Base-by-base conservation (phyloP, 2,797 vertebrate species). In the Tympanoctomys barrerae region DNA sequence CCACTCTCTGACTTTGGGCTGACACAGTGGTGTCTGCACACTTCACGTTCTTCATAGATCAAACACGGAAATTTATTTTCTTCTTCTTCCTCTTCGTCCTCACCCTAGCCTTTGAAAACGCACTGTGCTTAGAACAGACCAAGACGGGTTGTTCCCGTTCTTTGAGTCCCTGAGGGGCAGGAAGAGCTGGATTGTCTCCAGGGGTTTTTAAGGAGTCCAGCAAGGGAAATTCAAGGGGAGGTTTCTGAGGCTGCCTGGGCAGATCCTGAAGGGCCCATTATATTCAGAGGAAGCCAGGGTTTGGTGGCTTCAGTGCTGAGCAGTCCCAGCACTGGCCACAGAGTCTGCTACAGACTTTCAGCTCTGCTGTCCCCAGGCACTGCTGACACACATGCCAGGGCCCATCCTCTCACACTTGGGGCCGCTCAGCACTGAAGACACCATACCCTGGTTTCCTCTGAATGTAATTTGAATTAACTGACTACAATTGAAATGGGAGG, bases 401-500 rank as follows among this genome's bases (percentile, higher is more conserved):
- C 28, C 10, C 24, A 18, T 18, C 75, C 39, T 89, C 39, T 24
- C 54, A 68, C 36, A 21, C 26, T 24, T 42, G 71, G 6, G 4
- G 1, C 85, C 5, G 33, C 33, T 39, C n/a, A 59, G 21, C n/a
- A 36, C 1, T 19, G 22, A 75, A 94, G 31, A 12, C 46, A 16
- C 5, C 6, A 24, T 78, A 79, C 1, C 28, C 59, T 5, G 2
- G 0, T 57, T 84, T 92, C 19, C 59, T 92, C 31, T 61, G 19
- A 62, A n/a, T 79, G 16, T 19, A 39, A 75, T 68, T 89, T 39
- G 71, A 91, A 77, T 36, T 83, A 46, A 79, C 18, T 89, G 64
- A 81, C n/a, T 49, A 54, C 82, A 75, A 87, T 46, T 5, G 18
- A 91, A 52, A 62, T 75, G 54, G 31, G 75, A 96, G 33, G 31